Percentiles rank a stretch among this genome's conserved stretches.
Conservation (phyloP, 2,797 vertebrate genomes). For the Parotocinclus haroldoi region DNA sequence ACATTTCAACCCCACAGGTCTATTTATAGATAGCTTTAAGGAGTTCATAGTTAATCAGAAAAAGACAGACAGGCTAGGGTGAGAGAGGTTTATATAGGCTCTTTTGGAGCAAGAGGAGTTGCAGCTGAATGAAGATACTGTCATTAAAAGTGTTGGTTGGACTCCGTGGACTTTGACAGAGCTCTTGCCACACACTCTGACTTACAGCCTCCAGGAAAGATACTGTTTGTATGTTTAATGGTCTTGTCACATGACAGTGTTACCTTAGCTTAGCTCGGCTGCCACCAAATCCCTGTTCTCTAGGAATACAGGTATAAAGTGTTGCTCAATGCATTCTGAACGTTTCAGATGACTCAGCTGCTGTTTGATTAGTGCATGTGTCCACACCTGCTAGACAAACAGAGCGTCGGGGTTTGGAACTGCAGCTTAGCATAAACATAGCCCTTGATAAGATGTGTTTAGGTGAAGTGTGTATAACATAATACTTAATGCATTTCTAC, state of each 20-base stretch:
- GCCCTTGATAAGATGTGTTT: constrained; percentile 49
- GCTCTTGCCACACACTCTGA: constrained; percentile 6
- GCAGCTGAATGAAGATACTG: neutral
- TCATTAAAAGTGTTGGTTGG: constrained; percentile 3
- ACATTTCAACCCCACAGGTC: constrained; percentile 62
- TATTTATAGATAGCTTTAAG: constrained; percentile 73
- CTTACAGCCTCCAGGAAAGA: constrained; percentile 26
- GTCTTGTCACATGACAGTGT: constrained; percentile 7
- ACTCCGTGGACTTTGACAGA: constrained; percentile 16
- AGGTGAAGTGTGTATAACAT: constrained; percentile 14
- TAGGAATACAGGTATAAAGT: constrained; percentile 8
- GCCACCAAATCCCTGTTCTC: constrained; percentile 17
- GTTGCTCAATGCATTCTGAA: constrained; percentile 55
- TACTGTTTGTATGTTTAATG: constrained; percentile 30
- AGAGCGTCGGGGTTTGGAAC: constrained; percentile 53
- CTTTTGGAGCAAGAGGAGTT: neutral
- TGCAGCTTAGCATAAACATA: constrained; percentile 53
- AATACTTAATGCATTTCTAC: neutral
- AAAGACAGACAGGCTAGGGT: constrained; percentile 46
- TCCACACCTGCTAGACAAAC: constrained; percentile 73
- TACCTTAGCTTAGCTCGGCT: constrained; percentile 19
- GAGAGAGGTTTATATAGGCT: constrained; percentile 8
- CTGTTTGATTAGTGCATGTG: constrained; percentile 68
- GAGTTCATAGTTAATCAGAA: constrained; percentile 64
- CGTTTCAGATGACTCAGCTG: constrained; percentile 60